Percentiles rank a stretch among this genome's conserved stretches.
Evolutionary conservation across 2,888 invertebrate species (phyloP).

Genomic region (Itoplectis maculator): DNA sequence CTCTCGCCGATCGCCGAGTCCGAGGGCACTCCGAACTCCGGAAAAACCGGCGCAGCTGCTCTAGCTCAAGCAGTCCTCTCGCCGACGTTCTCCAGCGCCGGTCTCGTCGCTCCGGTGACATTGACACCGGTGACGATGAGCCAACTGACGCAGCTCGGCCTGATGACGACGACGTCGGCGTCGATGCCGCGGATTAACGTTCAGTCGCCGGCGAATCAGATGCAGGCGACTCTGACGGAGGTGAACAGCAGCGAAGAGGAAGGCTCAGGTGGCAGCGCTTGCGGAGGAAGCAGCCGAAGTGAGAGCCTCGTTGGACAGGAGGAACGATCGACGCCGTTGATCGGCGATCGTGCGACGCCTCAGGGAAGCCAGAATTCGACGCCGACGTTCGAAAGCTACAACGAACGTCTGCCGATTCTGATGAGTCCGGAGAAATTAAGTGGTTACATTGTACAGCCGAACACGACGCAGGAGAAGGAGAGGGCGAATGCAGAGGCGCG

Average conservation of each 20-base stretch:
- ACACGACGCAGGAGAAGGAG: constrained; percentile 65
- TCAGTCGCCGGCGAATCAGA: constrained; percentile 47
- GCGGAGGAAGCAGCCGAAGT: constrained; percentile 78
- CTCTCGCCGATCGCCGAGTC: constrained; percentile 94
- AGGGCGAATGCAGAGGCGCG: constrained; percentile 65
- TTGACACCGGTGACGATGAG: constrained; percentile 87
- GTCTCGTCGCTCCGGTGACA: constrained; percentile 85
- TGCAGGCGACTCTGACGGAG: constrained; percentile 79
- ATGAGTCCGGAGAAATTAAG: constrained; percentile 80
- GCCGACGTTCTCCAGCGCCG: constrained; percentile 86
- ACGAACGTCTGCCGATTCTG: constrained; percentile 80
- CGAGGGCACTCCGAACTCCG: constrained; percentile 86
- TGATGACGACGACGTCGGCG: constrained; percentile 85
- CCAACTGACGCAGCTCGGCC: constrained; percentile 86
- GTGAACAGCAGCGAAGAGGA: constrained; percentile 81
- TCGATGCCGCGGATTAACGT: constrained; percentile 71
- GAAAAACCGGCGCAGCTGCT: constrained; percentile 88
- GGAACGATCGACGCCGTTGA: constrained; percentile 80
- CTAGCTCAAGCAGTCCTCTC: constrained; percentile 92
- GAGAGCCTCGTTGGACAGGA: constrained; percentile 82
- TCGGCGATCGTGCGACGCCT: constrained; percentile 79
- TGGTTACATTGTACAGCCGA: constrained; percentile 73
- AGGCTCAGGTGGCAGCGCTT: constrained; percentile 72
- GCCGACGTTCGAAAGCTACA: constrained; percentile 79
- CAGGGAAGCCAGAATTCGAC: constrained; percentile 80